Evolutionary conservation across 2,113 vertebrate species (phyloP), one percentile per base, ranked within the genome.

Genomic region (Podiceps cristatus): DNA sequence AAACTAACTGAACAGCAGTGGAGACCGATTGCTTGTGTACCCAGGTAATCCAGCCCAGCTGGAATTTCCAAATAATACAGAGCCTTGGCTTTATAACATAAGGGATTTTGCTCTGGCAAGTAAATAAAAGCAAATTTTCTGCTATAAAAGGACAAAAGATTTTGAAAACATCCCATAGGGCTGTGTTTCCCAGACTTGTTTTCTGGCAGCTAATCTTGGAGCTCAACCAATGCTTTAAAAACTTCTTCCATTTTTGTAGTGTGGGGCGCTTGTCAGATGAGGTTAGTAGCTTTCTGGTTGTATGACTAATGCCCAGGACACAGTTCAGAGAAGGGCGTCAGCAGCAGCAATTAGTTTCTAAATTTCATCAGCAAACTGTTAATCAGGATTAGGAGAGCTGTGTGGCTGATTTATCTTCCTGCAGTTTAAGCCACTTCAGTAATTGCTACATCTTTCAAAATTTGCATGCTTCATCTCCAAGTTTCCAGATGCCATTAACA

Each of bases 111-210:
- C 81, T 94, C 87, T 93, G 87, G 72, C 62, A 93, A 97, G 89
- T 99, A 98, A 99, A 98, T 99, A 98, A 98, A 98, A 98, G 97
- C 97, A 98, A 98, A 97, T 98, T 98, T 99, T 98, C 97, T 99
- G 98, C 99, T 99, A 99, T 99, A 99, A 99, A 99, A 99, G 99
- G 99, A 99, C 97, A 98, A 98, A 98, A 97, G 97, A 96, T 96
- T 98, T 98, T 98, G 97, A 98, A 98, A 97, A 96, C 73, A 96
- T 98, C 96, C 85, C 90, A 56, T 40, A 96, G 86, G 95, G 95
- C 96, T 95, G 77, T 88, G 72, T 97, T 99, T 98, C 98, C 98
- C 98, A 96, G 95, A 95, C 96, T 96, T 98, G 95, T 98, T 97
- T 96, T 93, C 95, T 98, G 98, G 98, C 98, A 98, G 90, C 80